Evolutionary conservation across 2,797 vertebrate species (phyloP).

Genomic region (Crotalus adamanteus): DNA sequence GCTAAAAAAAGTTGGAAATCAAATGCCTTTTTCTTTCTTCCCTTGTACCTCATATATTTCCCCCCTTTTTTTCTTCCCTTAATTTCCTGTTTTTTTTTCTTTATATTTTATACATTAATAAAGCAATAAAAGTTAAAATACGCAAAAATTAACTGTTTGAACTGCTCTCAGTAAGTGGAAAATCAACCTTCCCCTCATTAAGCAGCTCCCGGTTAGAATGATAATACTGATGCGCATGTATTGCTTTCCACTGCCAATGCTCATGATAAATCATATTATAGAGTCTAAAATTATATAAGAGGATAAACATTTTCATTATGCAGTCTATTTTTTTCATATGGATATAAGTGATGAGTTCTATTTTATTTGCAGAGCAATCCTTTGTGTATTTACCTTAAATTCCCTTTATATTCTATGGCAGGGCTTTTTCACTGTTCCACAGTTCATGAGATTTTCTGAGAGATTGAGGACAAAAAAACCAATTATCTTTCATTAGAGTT

Average conservation of each 20-base stretch:
- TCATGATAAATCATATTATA: neutral
- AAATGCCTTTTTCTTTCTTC: no score
- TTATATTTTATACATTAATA: no score
- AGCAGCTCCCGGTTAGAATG: neutral
- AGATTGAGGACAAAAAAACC: neutral
- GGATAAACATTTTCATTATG: neutral
- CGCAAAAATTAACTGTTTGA: no score
- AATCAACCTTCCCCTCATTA: neutral
- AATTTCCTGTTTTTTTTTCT: no score
- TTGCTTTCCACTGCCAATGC: neutral
- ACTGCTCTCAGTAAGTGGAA: neutral
- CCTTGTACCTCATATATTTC: no score
- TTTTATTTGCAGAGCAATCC: neutral
- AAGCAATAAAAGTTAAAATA: no score
- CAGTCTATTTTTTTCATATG: neutral
- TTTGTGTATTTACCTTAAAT: neutral
- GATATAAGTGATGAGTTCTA: neutral
- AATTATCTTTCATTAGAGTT: neutral
- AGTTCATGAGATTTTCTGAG: neutral
- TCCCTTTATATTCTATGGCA: neutral
- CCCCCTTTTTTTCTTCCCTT: no score
- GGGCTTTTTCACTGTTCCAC: neutral
- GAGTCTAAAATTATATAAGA: neutral
- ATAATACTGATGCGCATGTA: neutral
- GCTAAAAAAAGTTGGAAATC: no score